Evolutionary conservation across 2,888 invertebrate genomes (phyloP).

Genomic region (Synanthedon vespiformis): DNA sequence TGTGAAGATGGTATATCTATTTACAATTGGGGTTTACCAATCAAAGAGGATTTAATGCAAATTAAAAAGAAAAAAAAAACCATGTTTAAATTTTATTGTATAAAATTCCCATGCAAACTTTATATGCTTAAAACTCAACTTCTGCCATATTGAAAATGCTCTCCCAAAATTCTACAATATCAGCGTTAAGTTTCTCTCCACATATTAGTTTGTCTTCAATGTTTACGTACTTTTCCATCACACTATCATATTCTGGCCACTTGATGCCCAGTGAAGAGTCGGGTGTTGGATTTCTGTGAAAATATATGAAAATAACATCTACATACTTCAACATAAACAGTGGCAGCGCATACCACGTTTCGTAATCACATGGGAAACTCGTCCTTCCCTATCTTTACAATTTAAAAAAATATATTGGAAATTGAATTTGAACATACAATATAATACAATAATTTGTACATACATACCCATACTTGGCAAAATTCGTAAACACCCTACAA

Average conservation of each 20-base stretch:
- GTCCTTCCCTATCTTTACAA: too few relatives aligned
- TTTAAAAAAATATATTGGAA: too few relatives aligned
- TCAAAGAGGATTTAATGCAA: too few relatives aligned
- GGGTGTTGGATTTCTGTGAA: constrained; percentile 4
- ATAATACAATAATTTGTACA: background rate
- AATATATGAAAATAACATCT: background rate
- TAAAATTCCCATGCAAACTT: too few relatives aligned
- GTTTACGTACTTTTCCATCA: background rate
- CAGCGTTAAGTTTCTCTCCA: constrained; percentile 1
- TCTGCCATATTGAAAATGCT: constrained; percentile 3
- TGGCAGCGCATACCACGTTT: too few relatives aligned
- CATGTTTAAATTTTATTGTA: too few relatives aligned
- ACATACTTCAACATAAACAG: background rate
- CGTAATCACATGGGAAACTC: too few relatives aligned
- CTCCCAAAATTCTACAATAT: constrained; percentile 6
- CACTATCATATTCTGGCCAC: constrained; percentile 2
- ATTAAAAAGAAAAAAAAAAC: too few relatives aligned
- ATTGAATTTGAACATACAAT: too few relatives aligned
- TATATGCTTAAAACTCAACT: background rate
- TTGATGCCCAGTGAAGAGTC: constrained; percentile 2
- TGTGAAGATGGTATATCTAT: too few relatives aligned
- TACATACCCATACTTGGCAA: constrained; percentile 36
- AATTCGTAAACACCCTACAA: constrained; percentile 7
- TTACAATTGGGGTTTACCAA: too few relatives aligned
- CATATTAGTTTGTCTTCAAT: constrained; percentile 4